These are phyloP conservation scores for Porites lutea DNA, from an alignment of 64 coral and sea anemone genomes.

Conservation along the genomic window DNA sequence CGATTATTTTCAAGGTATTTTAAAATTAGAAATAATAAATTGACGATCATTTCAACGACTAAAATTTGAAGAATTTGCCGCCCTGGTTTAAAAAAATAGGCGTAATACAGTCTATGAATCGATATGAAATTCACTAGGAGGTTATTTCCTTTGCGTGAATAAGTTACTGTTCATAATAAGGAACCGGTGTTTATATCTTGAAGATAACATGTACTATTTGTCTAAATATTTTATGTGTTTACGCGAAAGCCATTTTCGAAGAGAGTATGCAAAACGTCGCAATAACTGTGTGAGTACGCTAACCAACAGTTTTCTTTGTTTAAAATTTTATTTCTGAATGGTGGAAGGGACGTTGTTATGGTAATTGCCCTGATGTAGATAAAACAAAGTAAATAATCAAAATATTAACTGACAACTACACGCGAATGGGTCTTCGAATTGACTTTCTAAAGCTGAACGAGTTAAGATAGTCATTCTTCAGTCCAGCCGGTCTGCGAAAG, in stretches of 20 bases:
- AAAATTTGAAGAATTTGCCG: too few species aligned
- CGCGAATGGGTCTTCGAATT: neutral
- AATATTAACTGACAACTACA: slow-evolving; percentile 2
- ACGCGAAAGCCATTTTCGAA: neutral
- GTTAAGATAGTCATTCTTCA: neutral
- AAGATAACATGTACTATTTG: neutral
- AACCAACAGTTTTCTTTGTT: slow-evolving; percentile 1
- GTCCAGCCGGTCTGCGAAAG: neutral
- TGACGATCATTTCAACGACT: too few species aligned
- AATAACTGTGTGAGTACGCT: neutral
- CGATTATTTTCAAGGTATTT: too few species aligned
- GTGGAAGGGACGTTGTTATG: slow-evolving; percentile 20
- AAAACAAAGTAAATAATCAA: slow-evolving; percentile 29
- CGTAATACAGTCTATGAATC: too few species aligned
- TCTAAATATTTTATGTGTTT: slow-evolving; percentile 30
- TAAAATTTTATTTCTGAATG: neutral
- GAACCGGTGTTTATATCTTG: neutral
- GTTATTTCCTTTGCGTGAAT: neutral
- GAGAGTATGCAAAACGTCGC: neutral
- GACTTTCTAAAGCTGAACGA: neutral
- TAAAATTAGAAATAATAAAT: too few species aligned
- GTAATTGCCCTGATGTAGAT: slow-evolving; percentile 10
- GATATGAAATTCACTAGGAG: too few species aligned
- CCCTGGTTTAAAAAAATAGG: too few species aligned
- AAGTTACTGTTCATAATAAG: neutral